These are phyloP conservation scores for Scrobipalpa costella DNA, from an alignment of 2,888 invertebrate species.

Conservation along the genomic window DNA sequence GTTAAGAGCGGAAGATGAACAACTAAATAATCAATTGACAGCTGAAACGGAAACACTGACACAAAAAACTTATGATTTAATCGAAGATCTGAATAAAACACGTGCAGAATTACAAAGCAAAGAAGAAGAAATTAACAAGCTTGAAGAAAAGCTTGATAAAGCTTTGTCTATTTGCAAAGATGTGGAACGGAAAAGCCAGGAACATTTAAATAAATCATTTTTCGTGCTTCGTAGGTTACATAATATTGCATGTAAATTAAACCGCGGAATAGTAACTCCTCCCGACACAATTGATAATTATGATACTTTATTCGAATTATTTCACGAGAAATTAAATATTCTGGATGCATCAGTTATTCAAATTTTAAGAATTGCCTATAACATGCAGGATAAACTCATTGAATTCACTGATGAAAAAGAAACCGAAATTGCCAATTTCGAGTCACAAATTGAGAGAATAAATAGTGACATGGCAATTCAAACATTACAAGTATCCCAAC, in stretches of 20 bases:
- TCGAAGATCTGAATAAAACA: slow-evolving; percentile 14
- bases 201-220: slow-evolving; percentile 3
- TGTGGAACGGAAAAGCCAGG: neutral
- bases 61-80: slow-evolving; percentile 22
- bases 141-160: neutral
- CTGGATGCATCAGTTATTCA: neutral
- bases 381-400: slow-evolving; percentile 8
- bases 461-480: slow-evolving; percentile 20
- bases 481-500: slow-evolving; percentile 26
- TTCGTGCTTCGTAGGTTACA: neutral
- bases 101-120: slow-evolving; percentile 3
- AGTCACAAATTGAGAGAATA: slow-evolving; percentile 12
- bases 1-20: slow-evolving; percentile 36
- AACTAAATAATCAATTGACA: neutral
- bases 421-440: slow-evolving; percentile 13
- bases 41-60: neutral
- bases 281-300: neutral
- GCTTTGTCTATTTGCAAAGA: neutral
- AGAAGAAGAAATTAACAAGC: neutral
- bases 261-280: neutral
- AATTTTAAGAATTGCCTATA: neutral
- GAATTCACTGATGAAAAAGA: slow-evolving; percentile 8
- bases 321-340: neutral
- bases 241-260: slow-evolving; percentile 4
- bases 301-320: slow-evolving; percentile 26